Evolutionary conservation across 2,113 vertebrate genomes (phyloP).

Genomic region (Chaetorhynchus papuensis): DNA sequence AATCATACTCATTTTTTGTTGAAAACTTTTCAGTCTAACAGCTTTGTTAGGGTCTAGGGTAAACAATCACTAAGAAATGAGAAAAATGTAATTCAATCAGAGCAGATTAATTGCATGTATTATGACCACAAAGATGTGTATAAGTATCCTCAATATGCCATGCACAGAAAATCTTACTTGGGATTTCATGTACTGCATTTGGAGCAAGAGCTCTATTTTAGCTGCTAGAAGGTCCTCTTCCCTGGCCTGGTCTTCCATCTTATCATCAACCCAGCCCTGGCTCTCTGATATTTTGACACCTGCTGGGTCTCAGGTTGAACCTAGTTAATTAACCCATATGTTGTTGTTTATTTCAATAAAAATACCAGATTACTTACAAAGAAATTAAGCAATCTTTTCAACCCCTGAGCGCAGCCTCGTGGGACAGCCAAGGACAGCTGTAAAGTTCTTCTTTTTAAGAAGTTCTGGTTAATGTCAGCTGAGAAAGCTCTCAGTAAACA

Average conservation of each 20-base stretch:
- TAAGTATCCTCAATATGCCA: background rate
- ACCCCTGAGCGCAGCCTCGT: background rate
- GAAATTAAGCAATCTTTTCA: conserved; percentile 67
- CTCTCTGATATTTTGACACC: conserved; percentile 42
- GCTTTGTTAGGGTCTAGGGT: background rate
- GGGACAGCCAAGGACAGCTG: conserved; percentile 75
- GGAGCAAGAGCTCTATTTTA: background rate
- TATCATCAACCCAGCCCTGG: background rate
- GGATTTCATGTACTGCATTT: background rate
- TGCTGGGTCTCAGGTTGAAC: conserved; percentile 27
- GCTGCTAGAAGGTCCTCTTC: background rate
- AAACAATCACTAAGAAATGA: background rate
- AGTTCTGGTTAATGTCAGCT: conserved; percentile 82
- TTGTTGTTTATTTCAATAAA: conserved; percentile 58
- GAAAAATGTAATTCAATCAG: background rate
- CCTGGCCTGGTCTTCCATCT: background rate
- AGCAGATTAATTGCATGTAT: background rate
- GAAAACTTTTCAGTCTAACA: background rate
- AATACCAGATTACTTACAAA: conserved; percentile 49
- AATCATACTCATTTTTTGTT: background rate
- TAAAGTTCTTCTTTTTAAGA: conserved; percentile 72
- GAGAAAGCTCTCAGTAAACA: conserved; percentile 84
- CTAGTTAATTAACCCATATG: conserved; percentile 9
- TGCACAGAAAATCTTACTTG: background rate
- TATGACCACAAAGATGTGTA: background rate